Evolutionary conservation across 2,113 vertebrate species (phyloP).

Genomic region (Andinoacara biseriatus): DNA sequence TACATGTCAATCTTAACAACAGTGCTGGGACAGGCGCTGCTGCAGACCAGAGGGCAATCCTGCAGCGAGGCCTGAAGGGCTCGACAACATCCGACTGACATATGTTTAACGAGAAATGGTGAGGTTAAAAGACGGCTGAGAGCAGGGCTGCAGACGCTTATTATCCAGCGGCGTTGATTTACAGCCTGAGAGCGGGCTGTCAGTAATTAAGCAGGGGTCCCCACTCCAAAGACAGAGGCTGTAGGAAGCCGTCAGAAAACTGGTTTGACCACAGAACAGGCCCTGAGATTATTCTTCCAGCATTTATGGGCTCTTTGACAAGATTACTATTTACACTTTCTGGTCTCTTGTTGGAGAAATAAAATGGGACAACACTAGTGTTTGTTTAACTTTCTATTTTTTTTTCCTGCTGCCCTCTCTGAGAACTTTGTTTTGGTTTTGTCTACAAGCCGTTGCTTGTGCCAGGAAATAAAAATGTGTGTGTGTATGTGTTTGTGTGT

Average conservation of each 20-base stretch:
- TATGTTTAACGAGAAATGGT: slow-evolving; percentile 73
- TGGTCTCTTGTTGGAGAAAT: slow-evolving; percentile 20
- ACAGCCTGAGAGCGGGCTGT: slow-evolving; percentile 62
- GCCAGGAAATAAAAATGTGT: slow-evolving; percentile 10
- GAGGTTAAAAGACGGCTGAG: slow-evolving; percentile 79
- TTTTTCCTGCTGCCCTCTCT: neutral
- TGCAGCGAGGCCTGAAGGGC: slow-evolving; percentile 63
- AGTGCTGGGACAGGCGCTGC: slow-evolving; percentile 42
- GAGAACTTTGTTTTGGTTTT: slow-evolving; percentile 59
- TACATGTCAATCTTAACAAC: slow-evolving; percentile 52
- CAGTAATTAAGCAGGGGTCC: slow-evolving; percentile 77
- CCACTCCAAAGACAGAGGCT: slow-evolving; percentile 62
- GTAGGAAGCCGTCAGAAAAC: slow-evolving; percentile 70
- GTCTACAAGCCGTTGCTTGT: slow-evolving; percentile 37
- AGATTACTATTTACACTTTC: slow-evolving; percentile 56
- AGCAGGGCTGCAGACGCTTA: slow-evolving; percentile 71
- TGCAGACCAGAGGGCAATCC: slow-evolving; percentile 56
- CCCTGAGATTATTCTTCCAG: slow-evolving; percentile 62
- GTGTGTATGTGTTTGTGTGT: neutral
- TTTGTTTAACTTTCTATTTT: slow-evolving; percentile 31
- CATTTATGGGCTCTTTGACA: slow-evolving; percentile 68
- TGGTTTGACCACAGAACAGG: slow-evolving; percentile 70
- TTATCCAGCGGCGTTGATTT: slow-evolving; percentile 75
- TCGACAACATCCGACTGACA: slow-evolving; percentile 68
- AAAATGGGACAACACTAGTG: slow-evolving; percentile 11